Evolutionary conservation across 2,797 vertebrate species (phyloP), one percentile per base, ranked within the genome.

Genomic region (Pseudomugil tenellus): DNA sequence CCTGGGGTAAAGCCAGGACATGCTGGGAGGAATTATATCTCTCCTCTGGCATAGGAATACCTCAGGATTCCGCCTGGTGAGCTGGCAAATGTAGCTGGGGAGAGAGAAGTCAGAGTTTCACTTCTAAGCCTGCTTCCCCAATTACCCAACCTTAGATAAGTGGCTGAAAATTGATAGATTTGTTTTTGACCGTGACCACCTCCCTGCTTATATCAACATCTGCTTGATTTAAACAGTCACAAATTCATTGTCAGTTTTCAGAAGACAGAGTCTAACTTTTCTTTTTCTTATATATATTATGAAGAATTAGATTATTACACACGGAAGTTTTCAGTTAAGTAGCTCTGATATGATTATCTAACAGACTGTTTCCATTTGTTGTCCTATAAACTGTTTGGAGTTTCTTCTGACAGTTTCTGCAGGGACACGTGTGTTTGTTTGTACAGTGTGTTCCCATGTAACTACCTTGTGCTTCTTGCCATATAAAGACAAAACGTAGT

Each of bases 311-410:
- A 52, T 55, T 74, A 70, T 80, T 74, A 62, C 71, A 59, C 43
- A 13, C 64, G 48, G 65, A 75, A 81, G 5, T 77, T 10, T 35
- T 69, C 75, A 83, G 72, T 76, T 82, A 58, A 71, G 76, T 71
- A 53, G 72, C 76, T 78, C 82, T 80, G 70, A 84, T 85, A 71
- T 84, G 75, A 80, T 81, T 84, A 64, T 83, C 67, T 77, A 81
- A 28, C 66, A 86, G 74, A 79, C 87, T 85, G 69, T 58, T 28
- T 57, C 56, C 79, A 66, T 85, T 75, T 81, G 80, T 84, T 80
- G 84, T 85, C 74, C 58, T 62, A 70, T 88, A 83, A 90, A 84
- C 79, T 0, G 37, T 80, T 25, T 74, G 85, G 84, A 89, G 87
- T 90, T 74, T 77, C 25, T 70, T 57, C 65, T 35, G 55, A 56